Evolutionary conservation across 2,888 invertebrate genomes (phyloP), one percentile per base, ranked within the genome.

Genomic region (Meteorus cinctellus): DNA sequence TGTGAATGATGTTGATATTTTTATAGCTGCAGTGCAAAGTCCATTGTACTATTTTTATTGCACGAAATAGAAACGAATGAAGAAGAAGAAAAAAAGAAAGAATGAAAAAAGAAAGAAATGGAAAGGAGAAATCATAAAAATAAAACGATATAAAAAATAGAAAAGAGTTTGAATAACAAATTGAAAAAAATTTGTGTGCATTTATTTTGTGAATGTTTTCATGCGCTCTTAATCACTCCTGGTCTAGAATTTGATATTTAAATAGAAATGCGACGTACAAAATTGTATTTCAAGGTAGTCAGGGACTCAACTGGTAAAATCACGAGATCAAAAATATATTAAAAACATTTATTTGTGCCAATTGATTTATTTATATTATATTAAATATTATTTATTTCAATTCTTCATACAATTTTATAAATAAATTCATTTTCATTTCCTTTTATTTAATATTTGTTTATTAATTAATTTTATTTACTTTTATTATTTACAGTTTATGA

Each of bases 401-500:
- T 34, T 8, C 34, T 6, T 34, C 2, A 6, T 4, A 6, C 34
- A 34, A 34, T 8, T 34, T 34, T 34, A 34, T 34, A 0, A 8
- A 4, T 0, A 34, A 34, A 34, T 34, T 34, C 4, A 6, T 34
- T 1, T 34, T 34, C 34, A 34, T 8, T 34, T 1, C 2, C n/a
- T 2, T 14, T 45, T 29, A 12, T 66, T 48, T 27, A 59, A 51
- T 34, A 62, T 24, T 24, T 14, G 29, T 60, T 71, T 60, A 55
- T 36, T 41, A 59, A 16, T 27, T 6, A 48, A 14, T 74, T 51
- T 65, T 34, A 6, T 51, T 63, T 55, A 34, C 60, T 60, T 34
- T 19, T 74, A 65, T 76, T 62, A 78, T 73, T 84, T 84, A 8
- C 93, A 98, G 97, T 90, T 98, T 85, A 96, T 97, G 97, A 96